Conservation (phyloP, 2,797 vertebrate species). For the Peromyscus aztecus region DNA sequence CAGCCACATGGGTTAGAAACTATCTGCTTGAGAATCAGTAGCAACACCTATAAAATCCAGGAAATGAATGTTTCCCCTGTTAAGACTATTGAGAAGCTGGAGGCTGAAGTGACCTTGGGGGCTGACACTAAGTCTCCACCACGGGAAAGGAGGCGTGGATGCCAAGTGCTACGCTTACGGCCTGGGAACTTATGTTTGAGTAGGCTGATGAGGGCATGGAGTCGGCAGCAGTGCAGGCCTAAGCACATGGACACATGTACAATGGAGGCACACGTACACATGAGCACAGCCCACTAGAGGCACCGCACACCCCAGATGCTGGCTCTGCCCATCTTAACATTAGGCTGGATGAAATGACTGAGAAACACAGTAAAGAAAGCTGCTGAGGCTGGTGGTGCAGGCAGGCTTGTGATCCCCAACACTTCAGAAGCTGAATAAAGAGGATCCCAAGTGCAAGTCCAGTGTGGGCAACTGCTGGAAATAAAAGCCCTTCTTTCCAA, state of each 20-base stretch:
- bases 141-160: not conserved
- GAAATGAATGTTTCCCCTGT: not conserved
- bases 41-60: not conserved
- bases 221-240: not conserved
- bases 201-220: not conserved
- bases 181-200: not conserved
- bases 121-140: rapidly evolving
- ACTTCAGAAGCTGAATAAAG: not conserved
- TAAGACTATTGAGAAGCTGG: not conserved
- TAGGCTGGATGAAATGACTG: not conserved
- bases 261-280: not conserved
- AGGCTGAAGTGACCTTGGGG: not conserved
- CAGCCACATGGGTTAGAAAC: not conserved
- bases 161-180: not conserved
- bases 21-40: not conserved
- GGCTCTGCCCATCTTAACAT: not conserved
- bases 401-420: no score
- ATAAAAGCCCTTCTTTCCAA: not conserved
- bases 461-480: not conserved
- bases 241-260: not conserved
- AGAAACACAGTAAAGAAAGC: not conserved
- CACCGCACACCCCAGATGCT: not conserved
- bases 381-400: not conserved
- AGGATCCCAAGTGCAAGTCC: not conserved
- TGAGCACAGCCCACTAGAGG: not conserved